Base-by-base conservation (phyloP, 2,888 invertebrate species). In the Athripsodes cinereus region DNA sequence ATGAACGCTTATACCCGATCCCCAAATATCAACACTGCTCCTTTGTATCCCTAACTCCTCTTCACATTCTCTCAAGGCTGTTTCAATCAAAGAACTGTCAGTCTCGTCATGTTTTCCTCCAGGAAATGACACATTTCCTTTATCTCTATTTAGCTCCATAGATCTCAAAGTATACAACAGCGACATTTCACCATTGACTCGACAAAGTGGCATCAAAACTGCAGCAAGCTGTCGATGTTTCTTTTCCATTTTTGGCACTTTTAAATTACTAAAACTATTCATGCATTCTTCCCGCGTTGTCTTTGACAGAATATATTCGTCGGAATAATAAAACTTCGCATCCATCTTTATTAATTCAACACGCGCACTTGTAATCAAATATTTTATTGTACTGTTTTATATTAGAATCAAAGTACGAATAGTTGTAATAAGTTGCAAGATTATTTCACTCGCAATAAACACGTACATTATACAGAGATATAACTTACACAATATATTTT, bases 121-220 rank as follows among this genome's bases (percentile, higher is more conserved):
- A 48, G 88, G 95, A 71, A 92, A 92, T 13, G 90, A 87, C 13
- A 94, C 87, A 72, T 95, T 90, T 0, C 92, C 88, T 58, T 84
- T 80, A 68, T 92, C 89, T 1, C 80, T 79, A 60, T 81, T 83
- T 31, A 95, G 69, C 60, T 83, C 80, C 3, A 80, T 74, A 6
- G 92, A 88, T 26, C 96, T 80, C 46, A 90, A 75, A 0, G 94
- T 96, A 68, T 90, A 94, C 1, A 96, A 73, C 40, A 96, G 69
- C 1, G 90, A 87, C 3, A 91, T 78, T 63, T 83, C 78, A n/a
- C 82, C 81, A 52, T 82, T 70, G 1, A 85, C 77, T 31, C 79
- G 73, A 70, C 93, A 93, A 35, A 96, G 68, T 0, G 94, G 92
- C 50, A 96, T 83, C 46, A 96, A 73, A 20, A 95, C 90, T 1